A percentile compares a stretch with the other conserved stretches of the same genome.
Evolutionary conservation across 2,113 vertebrate species (phyloP).

Genomic region (Odocoileus hemionus): DNA sequence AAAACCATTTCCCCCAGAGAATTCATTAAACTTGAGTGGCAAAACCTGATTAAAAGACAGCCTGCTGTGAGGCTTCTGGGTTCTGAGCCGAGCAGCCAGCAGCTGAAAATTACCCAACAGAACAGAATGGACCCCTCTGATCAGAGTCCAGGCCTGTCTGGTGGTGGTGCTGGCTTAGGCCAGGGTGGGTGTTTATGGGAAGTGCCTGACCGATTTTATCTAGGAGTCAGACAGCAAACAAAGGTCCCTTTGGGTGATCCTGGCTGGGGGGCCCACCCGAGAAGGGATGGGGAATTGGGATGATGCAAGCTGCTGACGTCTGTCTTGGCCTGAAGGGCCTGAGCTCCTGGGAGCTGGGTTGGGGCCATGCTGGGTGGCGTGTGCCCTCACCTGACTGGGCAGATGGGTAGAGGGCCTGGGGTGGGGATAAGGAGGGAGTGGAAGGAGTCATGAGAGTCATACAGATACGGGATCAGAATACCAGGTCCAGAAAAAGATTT

Average conservation of each 20-base stretch:
- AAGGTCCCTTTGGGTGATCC: neutral
- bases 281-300: neutral
- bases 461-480: neutral
- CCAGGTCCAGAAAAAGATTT: neutral
- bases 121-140: neutral
- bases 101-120: neutral
- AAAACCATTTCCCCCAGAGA: neutral
- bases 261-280: neutral
- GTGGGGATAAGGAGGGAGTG: neutral
- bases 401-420: neutral
- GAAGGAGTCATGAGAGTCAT: neutral
- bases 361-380: neutral
- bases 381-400: neutral
- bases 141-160: neutral
- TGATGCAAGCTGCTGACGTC: neutral
- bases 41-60: constrained; percentile 44
- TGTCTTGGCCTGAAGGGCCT: neutral
- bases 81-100: neutral
- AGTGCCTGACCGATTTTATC: neutral
- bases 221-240: neutral
- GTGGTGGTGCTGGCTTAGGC: neutral
- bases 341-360: neutral
- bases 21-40: constrained; percentile 19
- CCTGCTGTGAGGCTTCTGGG: neutral
- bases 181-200: neutral